Percentiles rank a stretch among this genome's conserved stretches.
These are phyloP conservation scores for Melanotaenia pygmaea DNA, from an alignment of 2,797 vertebrate genomes.

Conservation along the genomic window DNA sequence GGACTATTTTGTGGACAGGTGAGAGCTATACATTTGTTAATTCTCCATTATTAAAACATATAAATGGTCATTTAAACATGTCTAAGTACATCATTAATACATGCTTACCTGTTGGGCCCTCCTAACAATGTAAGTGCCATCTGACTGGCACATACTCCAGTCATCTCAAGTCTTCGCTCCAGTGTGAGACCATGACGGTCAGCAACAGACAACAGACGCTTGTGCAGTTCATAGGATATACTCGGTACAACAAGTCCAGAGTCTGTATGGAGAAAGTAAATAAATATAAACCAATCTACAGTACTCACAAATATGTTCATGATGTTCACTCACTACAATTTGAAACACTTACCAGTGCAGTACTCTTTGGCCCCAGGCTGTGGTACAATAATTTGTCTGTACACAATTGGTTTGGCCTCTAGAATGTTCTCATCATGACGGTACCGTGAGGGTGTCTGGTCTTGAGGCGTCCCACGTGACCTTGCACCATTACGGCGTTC, in stretches of 20 bases:
- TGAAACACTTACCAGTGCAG: constrained; percentile 83
- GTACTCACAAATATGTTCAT: constrained; percentile 31
- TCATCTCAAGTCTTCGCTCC: constrained; percentile 96
- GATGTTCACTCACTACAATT: background rate
- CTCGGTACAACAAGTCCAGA: constrained; percentile 95
- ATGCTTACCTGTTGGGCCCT: constrained; percentile 93
- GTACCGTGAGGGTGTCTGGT: constrained; percentile 89
- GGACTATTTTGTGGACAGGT: background rate
- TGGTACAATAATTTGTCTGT: constrained; percentile 93
- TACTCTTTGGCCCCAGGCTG: constrained; percentile 91
- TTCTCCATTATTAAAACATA: background rate
- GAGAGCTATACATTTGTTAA: background rate
- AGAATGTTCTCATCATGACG: constrained; percentile 98
- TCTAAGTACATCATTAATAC: background rate
- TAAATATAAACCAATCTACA: constrained; percentile 27
- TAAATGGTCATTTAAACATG: background rate
- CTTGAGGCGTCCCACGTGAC: constrained; percentile 89
- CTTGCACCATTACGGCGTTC: constrained; percentile 90
- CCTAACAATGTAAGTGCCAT: constrained; percentile 97
- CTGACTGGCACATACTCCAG: constrained; percentile 96
- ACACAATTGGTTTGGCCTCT: constrained; percentile 93
- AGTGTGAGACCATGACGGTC: constrained; percentile 93
- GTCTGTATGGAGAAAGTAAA: constrained; percentile 60
- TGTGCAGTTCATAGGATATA: constrained; percentile 92
- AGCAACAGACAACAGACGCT: constrained; percentile 89